Evolutionary conservation across 2,113 vertebrate species (phyloP).

Genomic region (Ptychochromis oligacanthus): DNA sequence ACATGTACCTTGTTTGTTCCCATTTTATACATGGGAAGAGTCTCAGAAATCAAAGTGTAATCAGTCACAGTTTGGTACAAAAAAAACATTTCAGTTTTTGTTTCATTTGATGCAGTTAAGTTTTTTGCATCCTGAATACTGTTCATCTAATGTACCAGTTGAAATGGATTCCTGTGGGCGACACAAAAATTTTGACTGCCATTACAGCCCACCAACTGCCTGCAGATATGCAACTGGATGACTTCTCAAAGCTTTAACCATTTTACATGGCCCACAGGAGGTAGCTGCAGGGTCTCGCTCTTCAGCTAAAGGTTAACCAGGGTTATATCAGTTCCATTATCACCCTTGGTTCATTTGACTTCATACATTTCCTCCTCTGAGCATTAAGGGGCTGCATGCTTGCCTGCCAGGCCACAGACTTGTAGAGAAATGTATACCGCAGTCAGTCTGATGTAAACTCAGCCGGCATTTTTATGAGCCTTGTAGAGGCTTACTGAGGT

Average conservation of each 20-base stretch:
- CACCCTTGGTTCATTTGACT: constrained; percentile 34
- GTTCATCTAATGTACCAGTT: background rate
- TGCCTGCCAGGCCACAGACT: constrained; percentile 39
- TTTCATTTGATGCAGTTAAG: too few relatives aligned
- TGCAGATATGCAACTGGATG: background rate
- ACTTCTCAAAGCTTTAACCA: constrained; percentile 6
- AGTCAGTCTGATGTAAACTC: constrained; percentile 71
- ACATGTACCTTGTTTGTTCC: background rate
- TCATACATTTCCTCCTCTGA: constrained; percentile 22
- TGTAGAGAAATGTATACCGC: constrained; percentile 67
- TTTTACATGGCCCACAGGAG: background rate
- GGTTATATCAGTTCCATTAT: constrained; percentile 53
- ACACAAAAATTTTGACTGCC: background rate
- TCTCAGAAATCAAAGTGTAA: background rate
- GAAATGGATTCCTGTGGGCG: background rate
- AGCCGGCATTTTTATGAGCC: constrained; percentile 77
- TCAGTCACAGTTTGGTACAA: background rate
- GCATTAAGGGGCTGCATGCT: constrained; percentile 1
- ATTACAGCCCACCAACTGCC: background rate
- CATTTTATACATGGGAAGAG: background rate
- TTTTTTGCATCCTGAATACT: background rate
- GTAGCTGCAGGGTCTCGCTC: constrained; percentile 28
- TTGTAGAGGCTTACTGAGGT: constrained; percentile 26
- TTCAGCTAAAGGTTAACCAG: constrained; percentile 47
- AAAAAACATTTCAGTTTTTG: background rate